These are phyloP conservation scores for Heliconius aoede DNA, from an alignment of 2,888 invertebrate species.

Conservation along the genomic window DNA sequence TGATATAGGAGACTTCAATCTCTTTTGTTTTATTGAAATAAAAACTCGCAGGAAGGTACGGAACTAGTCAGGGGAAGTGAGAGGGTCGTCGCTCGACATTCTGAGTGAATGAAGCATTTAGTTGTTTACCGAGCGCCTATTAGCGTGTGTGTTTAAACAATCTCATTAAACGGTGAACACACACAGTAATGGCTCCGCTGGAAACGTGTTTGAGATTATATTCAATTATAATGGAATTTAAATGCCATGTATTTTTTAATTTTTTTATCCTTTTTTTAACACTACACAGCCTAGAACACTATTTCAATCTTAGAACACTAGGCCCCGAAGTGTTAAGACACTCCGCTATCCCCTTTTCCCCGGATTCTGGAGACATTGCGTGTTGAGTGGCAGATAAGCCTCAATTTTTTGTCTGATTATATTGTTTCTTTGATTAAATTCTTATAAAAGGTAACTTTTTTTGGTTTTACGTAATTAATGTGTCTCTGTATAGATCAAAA, in stretches of 20 bases:
- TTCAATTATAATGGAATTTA: constrained; percentile 35
- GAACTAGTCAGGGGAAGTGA: neutral
- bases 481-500: too few species aligned
- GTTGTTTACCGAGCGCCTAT: constrained; percentile 45
- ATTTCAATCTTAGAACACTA: too few species aligned
- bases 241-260: neutral
- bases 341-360: neutral
- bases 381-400: too few species aligned
- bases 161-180: constrained; percentile 46
- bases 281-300: too few species aligned
- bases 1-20: constrained; percentile 3
- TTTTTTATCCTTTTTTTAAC: neutral
- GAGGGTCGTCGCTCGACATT: constrained; percentile 29
- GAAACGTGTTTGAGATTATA: constrained; percentile 39
- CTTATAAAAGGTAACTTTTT: too few species aligned
- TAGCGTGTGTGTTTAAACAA: constrained; percentile 47
- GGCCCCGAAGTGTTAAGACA: neutral
- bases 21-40: constrained; percentile 14
- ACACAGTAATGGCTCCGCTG: constrained; percentile 42
- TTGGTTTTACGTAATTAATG: too few species aligned
- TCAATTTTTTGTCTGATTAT: too few species aligned
- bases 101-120: constrained; percentile 41
- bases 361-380: neutral
- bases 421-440: too few species aligned
- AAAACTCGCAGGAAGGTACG: neutral